Conservation (phyloP, 2,797 vertebrate genomes). For the Decapterus maruadsi region DNA sequence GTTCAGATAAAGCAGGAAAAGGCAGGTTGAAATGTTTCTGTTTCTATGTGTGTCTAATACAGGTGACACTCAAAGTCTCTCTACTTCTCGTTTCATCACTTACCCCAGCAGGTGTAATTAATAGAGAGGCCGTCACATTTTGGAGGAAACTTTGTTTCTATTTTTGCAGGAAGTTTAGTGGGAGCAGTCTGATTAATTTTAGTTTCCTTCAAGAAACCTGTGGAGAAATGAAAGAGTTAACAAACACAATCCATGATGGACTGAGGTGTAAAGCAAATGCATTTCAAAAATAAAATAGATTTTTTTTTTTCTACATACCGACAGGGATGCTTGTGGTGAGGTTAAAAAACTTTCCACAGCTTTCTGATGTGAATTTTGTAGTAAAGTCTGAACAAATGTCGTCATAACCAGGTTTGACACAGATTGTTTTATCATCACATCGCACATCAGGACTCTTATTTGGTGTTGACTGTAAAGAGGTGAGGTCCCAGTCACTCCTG, state of each 20-base stretch:
- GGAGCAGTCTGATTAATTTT: fast-evolving
- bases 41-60: neutral
- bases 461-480: neutral
- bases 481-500: slow-evolving; percentile 42
- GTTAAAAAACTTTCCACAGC: too few species aligned
- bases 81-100: neutral
- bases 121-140: neutral
- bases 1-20: too few species aligned
- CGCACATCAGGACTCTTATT: fast-evolving
- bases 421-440: fast-evolving
- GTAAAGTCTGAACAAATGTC: slow-evolving; percentile 47
- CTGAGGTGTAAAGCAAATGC: neutral
- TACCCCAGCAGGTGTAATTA: slow-evolving; percentile 55
- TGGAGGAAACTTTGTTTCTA: fast-evolving
- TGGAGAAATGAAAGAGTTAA: neutral
- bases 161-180: neutral
- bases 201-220: slow-evolving; percentile 13
- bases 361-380: neutral
- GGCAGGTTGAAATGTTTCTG: fast-evolving
- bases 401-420: neutral
- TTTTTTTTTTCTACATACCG: slow-evolving; percentile 38
- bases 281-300: neutral
- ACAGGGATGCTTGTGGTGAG: fast-evolving
- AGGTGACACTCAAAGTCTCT: neutral
- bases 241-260: neutral